A percentile compares a stretch with the other conserved stretches of the same genome.
phyloP scores from a whole-genome alignment of 2,797 vertebrate species.

The Poecilia wingei region DNA sequence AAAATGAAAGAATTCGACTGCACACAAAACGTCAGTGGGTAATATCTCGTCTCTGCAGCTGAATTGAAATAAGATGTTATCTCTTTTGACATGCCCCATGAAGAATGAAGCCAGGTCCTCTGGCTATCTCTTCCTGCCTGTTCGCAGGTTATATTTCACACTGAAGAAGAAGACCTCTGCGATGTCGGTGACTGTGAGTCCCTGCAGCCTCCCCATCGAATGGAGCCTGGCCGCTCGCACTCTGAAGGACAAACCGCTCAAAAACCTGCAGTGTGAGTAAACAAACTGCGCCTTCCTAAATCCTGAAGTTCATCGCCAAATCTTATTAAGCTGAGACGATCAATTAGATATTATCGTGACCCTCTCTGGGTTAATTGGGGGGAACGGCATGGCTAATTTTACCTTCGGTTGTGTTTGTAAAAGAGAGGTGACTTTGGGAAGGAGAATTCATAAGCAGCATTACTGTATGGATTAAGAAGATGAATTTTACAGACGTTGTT shows the following conservation, averaged over 20 bases:
- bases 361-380: slow-evolving; percentile 22
- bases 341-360: slow-evolving; percentile 29
- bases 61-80: slow-evolving; percentile 55
- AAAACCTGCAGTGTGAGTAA: slow-evolving; percentile 82
- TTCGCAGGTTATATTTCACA: slow-evolving; percentile 85
- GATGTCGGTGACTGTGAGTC: slow-evolving; percentile 86
- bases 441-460: background rate
- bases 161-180: slow-evolving; percentile 80
- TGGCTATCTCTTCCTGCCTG: slow-evolving; percentile 36
- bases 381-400: slow-evolving; percentile 26
- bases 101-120: slow-evolving; percentile 31
- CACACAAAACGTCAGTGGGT: slow-evolving; percentile 16
- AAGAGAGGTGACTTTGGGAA: slow-evolving; percentile 13
- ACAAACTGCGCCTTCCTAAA: slow-evolving; percentile 22
- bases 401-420: slow-evolving; percentile 8
- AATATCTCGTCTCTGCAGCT: slow-evolving; percentile 35
- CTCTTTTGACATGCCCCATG: slow-evolving; percentile 32
- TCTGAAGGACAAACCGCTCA: slow-evolving; percentile 79
- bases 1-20: slow-evolving; percentile 34
- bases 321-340: slow-evolving; percentile 32
- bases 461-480: background rate
- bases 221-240: slow-evolving; percentile 84
- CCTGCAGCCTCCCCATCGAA: slow-evolving; percentile 86
- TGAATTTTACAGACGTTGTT: background rate
- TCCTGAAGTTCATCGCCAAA: slow-evolving; percentile 7